phyloP scores from a whole-genome alignment of 2,797 vertebrate species.

The Chloroceryle inda region DNA sequence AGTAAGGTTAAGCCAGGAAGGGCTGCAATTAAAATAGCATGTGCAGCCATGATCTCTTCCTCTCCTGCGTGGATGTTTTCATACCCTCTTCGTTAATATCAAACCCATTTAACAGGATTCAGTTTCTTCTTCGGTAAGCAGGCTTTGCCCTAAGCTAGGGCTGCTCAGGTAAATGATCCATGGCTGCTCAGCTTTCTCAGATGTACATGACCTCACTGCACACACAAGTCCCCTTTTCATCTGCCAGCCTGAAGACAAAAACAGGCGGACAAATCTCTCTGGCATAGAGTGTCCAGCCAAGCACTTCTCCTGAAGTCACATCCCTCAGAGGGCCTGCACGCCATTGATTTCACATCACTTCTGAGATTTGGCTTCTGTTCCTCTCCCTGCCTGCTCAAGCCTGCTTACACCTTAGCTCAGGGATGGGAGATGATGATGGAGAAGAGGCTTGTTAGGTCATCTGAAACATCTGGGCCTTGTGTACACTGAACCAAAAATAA shows the following conservation, averaged over 20 bases:
- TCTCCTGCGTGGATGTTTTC: neutral
- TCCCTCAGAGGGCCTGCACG: rapidly evolving
- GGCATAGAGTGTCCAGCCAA: neutral
- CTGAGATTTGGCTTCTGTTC: neutral
- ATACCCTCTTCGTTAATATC: neutral
- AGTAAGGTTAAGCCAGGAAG: neutral
- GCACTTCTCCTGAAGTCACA: neutral
- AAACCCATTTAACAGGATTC: neutral
- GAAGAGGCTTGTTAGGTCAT: neutral
- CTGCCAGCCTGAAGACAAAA: neutral
- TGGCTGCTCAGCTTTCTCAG: neutral
- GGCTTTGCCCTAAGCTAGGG: neutral
- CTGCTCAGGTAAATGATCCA: neutral
- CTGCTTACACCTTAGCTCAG: neutral
- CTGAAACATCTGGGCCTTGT: neutral
- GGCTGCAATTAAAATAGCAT: rapidly evolving
- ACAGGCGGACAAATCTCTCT: neutral
- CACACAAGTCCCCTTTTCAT: neutral
- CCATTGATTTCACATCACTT: rapidly evolving
- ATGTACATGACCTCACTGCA: rapidly evolving
- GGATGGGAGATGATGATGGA: neutral
- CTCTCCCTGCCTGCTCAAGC: rapidly evolving
- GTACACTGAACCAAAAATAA: neutral
- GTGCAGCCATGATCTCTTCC: neutral
- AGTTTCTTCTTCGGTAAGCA: neutral